Conservation (phyloP, 2,888 invertebrate species). For the Nebria salina region DNA sequence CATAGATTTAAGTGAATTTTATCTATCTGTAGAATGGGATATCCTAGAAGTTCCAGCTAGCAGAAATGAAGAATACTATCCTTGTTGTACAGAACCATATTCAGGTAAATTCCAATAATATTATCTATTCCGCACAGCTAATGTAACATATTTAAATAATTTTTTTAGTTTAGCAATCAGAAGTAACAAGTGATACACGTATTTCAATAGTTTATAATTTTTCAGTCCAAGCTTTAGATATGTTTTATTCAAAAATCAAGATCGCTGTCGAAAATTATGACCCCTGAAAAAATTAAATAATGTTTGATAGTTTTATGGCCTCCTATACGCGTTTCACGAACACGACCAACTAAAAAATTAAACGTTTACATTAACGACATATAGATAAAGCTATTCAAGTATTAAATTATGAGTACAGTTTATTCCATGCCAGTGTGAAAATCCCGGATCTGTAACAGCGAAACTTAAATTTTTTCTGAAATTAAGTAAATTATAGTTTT, state of each 20-base stretch:
- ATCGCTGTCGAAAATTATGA: too few relatives aligned
- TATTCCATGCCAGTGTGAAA: too few relatives aligned
- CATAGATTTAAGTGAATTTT: constrained; percentile 95
- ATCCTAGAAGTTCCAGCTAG: constrained; percentile 93
- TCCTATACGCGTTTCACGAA: too few relatives aligned
- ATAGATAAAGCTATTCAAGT: too few relatives aligned
- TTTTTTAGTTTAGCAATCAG: not conserved
- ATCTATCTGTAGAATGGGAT: constrained; percentile 98
- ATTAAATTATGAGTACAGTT: too few relatives aligned
- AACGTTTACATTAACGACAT: too few relatives aligned
- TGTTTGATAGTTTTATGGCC: too few relatives aligned
- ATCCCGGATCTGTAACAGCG: too few relatives aligned
- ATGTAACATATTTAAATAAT: not conserved
- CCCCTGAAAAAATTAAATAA: too few relatives aligned
- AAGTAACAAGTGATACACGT: not conserved
- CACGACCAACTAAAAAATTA: too few relatives aligned
- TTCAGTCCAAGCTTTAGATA: not conserved
- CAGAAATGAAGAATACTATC: constrained; percentile 92
- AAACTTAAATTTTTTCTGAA: too few relatives aligned
- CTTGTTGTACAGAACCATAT: constrained; percentile 86
- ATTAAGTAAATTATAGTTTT: too few relatives aligned
- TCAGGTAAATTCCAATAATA: constrained; percentile 70
- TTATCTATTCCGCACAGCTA: constrained; percentile 6
- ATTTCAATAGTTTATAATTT: not conserved
- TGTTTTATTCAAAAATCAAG: not conserved